These are phyloP conservation scores for Tachina fera DNA, from an alignment of 2,888 invertebrate species.

Conservation along the genomic window DNA sequence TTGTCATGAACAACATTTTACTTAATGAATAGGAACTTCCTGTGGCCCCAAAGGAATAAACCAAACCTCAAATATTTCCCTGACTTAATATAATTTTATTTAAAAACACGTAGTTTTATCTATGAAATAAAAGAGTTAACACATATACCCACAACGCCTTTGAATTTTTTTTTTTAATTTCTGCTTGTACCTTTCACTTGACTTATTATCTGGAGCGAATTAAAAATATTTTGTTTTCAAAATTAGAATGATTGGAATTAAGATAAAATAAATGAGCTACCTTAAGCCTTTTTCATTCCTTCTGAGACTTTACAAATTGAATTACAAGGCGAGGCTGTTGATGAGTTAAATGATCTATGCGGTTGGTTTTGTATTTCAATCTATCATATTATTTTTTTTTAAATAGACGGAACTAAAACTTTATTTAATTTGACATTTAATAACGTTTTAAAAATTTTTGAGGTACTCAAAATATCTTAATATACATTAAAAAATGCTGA, in stretches of 20 bases:
- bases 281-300: too few relatives aligned
- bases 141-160: background rate
- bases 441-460: too few relatives aligned
- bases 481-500: too few relatives aligned
- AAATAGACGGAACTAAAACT: too few relatives aligned
- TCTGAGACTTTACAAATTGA: too few relatives aligned
- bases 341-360: too few relatives aligned
- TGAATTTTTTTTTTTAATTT: conserved; percentile 8
- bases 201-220: background rate
- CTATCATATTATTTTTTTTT: too few relatives aligned
- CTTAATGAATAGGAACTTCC: conserved; percentile 9
- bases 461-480: too few relatives aligned
- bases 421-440: too few relatives aligned
- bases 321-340: too few relatives aligned
- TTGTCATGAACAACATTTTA: conserved; percentile 17
- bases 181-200: background rate
- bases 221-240: conserved; percentile 2
- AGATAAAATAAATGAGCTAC: too few relatives aligned
- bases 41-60: background rate
- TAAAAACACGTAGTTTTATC: background rate
- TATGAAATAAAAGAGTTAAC: conserved; percentile 14
- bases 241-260: background rate
- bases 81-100: background rate
- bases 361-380: too few relatives aligned
- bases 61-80: conserved; percentile 2